Evolutionary conservation across 2,888 invertebrate species (phyloP), one percentile per base, ranked within the genome.

Genomic region (Papilio protenor): DNA sequence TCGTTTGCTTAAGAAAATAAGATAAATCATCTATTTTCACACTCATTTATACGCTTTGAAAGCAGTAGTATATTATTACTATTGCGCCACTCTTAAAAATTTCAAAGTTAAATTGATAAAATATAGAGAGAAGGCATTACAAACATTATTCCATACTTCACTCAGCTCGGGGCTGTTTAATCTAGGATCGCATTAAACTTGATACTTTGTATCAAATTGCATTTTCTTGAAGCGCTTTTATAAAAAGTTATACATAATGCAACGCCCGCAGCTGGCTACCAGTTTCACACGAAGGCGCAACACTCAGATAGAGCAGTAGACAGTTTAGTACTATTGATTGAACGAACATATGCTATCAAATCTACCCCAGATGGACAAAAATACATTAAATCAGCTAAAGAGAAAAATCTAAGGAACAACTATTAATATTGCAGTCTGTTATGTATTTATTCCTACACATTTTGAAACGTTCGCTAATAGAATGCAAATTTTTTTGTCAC

Each of bases 141-240:
- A 57, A 80, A 82, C 80, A 84, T 82, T 80, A 81, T 83, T 83
- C 79, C 78, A 82, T 82, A 80, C 80, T 82, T 81, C 66, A 79
- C 70, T 82, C 82, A 82, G 87, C 88, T 87, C 85, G 85, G 85
- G 85, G 83, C 86, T 87, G 88, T 91, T 91, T 93, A 93, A 92
- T 93, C 92, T 93, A 81, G 87, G 87, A 91, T 91, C 91, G 87
- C 93, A 94, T 93, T 93, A 93, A 92, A 94, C 91, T 93, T 93
- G 90, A 93, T 92, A 92, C 93, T 93, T 93, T 93, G 93, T 94
- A 92, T 93, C 88, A 92, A 93, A 94, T 94, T 94, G 93, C 93
- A 90, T 94, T 92, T 89, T 91, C 91, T 89, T 23, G 89, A 88
- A 89, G 90, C 87, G 85, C 87, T 90, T 40, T 92, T 91, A 87